Evolutionary conservation across 2,113 vertebrate genomes (phyloP).

Genomic region (Protobothrops flavoviridis): DNA sequence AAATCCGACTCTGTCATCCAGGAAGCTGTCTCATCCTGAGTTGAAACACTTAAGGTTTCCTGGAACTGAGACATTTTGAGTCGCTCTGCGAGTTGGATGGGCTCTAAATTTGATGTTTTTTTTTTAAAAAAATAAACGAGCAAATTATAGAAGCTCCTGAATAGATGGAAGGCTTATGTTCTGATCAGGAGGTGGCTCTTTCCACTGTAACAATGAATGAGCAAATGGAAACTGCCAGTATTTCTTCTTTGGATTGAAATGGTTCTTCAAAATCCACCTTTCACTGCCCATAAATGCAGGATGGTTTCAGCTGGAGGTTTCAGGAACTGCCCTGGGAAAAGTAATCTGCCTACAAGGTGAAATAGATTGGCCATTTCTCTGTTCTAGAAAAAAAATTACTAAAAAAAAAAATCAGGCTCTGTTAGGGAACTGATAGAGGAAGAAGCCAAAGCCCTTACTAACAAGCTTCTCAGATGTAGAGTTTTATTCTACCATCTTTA

Average conservation of each 20-base stretch:
- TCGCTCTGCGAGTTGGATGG: background rate
- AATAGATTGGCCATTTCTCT: background rate
- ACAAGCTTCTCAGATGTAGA: background rate
- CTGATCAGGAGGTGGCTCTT: background rate
- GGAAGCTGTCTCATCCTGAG: background rate
- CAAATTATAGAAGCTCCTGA: background rate
- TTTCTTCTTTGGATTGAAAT: background rate
- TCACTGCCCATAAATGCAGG: background rate
- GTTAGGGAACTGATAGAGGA: background rate
- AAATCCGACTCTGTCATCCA: background rate
- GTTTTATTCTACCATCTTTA: background rate
- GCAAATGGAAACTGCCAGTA: background rate
- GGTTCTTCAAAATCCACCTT: background rate
- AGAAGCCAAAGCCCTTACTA: background rate
- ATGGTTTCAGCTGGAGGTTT: background rate
- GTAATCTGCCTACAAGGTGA: background rate
- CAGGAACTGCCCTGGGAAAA: background rate
- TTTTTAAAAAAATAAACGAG: background rate
- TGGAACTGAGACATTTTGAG: background rate
- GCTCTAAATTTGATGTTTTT: background rate
- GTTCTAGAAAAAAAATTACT: background rate
- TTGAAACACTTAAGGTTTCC: background rate
- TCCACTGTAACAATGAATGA: background rate
- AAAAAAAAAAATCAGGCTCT: background rate
- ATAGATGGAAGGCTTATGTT: background rate